phyloP scores from a whole-genome alignment of 2,797 vertebrate genomes.

The Potorous gilbertii region DNA sequence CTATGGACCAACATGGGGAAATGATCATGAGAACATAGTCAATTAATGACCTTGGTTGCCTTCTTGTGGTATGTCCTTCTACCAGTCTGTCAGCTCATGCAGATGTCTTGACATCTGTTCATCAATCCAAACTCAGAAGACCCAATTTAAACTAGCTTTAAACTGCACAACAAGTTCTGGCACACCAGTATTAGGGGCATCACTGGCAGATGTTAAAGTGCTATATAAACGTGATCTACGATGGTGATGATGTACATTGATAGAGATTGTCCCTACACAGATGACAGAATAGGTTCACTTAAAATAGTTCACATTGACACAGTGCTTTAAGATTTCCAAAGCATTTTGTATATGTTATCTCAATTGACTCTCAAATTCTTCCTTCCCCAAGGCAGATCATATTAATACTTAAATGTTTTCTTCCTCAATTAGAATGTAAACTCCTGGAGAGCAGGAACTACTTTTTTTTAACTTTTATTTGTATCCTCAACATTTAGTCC shows the following conservation, averaged over 20 bases:
- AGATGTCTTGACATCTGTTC: not conserved
- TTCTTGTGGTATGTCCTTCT: not conserved
- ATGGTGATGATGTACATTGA: not conserved
- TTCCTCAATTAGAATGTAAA: not conserved
- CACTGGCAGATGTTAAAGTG: not conserved
- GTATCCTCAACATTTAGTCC: not conserved
- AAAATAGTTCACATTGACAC: not conserved
- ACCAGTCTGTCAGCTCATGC: not conserved
- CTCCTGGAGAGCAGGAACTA: not conserved
- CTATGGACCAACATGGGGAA: not conserved
- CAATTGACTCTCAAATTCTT: not conserved
- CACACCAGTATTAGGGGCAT: not conserved
- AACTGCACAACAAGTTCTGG: not conserved
- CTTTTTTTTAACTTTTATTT: not conserved
- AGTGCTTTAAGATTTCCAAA: not conserved
- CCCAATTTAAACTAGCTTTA: not conserved
- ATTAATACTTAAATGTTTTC: not conserved
- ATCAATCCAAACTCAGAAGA: not conserved
- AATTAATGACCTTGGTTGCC: not conserved
- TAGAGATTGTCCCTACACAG: not conserved
- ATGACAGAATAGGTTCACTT: not conserved
- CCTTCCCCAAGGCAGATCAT: not conserved
- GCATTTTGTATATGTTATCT: not conserved
- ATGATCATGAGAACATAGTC: not conserved
- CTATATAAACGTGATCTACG: not conserved